Evolutionary conservation across 92 coral and sea anemone genomes (phyloP).

Genomic region (Zoanthus solanderi): DNA sequence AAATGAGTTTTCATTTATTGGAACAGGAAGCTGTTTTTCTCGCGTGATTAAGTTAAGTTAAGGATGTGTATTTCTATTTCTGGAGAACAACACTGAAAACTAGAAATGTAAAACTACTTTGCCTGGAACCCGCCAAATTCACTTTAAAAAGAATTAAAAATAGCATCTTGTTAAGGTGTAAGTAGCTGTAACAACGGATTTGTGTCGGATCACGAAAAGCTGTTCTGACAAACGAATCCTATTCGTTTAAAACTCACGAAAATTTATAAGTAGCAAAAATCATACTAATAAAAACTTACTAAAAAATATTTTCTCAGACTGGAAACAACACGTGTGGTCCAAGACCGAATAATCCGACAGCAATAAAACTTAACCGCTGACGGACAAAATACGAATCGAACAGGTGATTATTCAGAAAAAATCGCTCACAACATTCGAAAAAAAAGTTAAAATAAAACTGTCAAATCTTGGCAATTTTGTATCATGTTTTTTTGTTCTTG

Average conservation of each 20-base stretch:
- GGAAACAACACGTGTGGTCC: slow-evolving; percentile 43
- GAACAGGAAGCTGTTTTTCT: neutral
- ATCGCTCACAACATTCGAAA: neutral
- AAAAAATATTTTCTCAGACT: neutral
- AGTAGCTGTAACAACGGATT: neutral
- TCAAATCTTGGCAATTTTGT: neutral
- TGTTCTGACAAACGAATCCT: neutral
- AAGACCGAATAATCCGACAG: neutral
- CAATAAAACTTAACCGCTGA: slow-evolving; percentile 30
- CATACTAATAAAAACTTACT: neutral
- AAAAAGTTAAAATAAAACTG: neutral
- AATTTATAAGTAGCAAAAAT: neutral
- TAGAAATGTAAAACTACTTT: slow-evolving; percentile 18
- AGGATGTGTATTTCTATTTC: neutral
- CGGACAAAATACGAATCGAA: slow-evolving; percentile 5
- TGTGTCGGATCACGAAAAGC: neutral
- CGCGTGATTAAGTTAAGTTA: slow-evolving; percentile 1
- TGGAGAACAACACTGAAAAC: neutral
- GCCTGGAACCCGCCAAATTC: slow-evolving; percentile 16
- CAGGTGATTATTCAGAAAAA: slow-evolving; percentile 1
- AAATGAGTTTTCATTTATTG: neutral
- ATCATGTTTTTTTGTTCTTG: neutral
- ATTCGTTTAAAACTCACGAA: neutral
- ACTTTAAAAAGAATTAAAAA: neutral
- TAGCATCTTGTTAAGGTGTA: slow-evolving; percentile 3